Base-by-base conservation (phyloP, 2,888 invertebrate species). In the Synanthedon tipuliformis region DNA sequence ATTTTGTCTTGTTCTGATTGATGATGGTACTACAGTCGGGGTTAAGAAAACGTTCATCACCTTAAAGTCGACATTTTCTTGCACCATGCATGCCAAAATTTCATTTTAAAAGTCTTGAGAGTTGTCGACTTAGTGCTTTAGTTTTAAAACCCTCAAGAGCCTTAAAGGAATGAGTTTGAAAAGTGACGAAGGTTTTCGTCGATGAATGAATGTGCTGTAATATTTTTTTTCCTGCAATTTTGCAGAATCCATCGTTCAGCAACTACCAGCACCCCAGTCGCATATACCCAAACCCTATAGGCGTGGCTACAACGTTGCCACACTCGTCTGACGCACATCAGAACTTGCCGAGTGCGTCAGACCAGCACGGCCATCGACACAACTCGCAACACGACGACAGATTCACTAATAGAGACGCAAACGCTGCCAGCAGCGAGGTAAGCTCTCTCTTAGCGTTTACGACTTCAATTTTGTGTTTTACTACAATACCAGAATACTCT, bases 251-350 rank as follows among this genome's bases (percentile, higher is more conserved):
- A 58, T 62, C 76, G 1, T 66, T 75, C 50, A 62, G 75, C 12
- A 82, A 81, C 57, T 81, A 80, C 54, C 75, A 77, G 50, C 73
- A 78, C 54, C 63, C 76, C 3, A 78, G 76, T 52, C 70, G 87
- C 13, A 79, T 84, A 75, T 87, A 78, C 57, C 82, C 81, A 1
- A 88, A 88, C 57, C 88, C 87, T 60, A 81, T 88, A 52, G 88
- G 88, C 1, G 88, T 88, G 1, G 88, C 88, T 5, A 88, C 88
- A 0, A 88, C 88, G 0, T 59, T 88, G 55, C 84, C 82, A 0
- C 88, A 88, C 50, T 63, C 77, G 0, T 59, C 75, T 1, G 84
- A 83, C 55, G 61, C 61, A 0, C 70, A 69, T 15, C 74, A 70
- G 48, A 68, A 66, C 49, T 57, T 70, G 54, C 40, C 69, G 1